Evolutionary conservation across 2,113 vertebrate species (phyloP).

Genomic region (Heliornis fulica): DNA sequence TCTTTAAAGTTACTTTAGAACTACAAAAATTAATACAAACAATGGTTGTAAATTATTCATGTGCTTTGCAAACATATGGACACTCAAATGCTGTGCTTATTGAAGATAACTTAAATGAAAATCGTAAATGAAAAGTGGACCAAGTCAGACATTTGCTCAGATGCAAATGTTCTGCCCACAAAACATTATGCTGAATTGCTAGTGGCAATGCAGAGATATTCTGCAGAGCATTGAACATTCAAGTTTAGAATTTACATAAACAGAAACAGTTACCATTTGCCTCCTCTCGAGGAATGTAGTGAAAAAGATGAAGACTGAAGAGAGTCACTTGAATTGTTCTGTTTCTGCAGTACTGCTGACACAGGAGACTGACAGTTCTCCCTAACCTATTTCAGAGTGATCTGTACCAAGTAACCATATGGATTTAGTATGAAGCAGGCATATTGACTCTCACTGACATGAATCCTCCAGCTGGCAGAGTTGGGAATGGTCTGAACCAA

Average conservation of each 20-base stretch:
- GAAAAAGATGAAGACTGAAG: neutral
- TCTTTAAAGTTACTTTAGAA: conserved; percentile 28
- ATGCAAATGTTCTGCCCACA: neutral
- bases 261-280: neutral
- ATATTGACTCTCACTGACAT: neutral
- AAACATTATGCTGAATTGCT: neutral
- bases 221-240: accelerated
- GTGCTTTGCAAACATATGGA: neutral
- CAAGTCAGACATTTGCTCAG: neutral
- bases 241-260: neutral
- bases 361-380: neutral
- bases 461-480: neutral
- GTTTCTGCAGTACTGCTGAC: neutral
- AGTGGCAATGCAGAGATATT: neutral
- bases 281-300: neutral
- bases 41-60: conserved; percentile 3
- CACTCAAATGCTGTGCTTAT: neutral
- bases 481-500: neutral
- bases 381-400: neutral
- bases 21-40: conserved; percentile 15
- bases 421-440: neutral
- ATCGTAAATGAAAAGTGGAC: neutral
- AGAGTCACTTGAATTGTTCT: neutral
- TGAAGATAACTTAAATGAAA: neutral
- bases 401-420: neutral